Evolutionary conservation across 2,888 invertebrate species (phyloP).

Genomic region (Diarsia dahlii): DNA sequence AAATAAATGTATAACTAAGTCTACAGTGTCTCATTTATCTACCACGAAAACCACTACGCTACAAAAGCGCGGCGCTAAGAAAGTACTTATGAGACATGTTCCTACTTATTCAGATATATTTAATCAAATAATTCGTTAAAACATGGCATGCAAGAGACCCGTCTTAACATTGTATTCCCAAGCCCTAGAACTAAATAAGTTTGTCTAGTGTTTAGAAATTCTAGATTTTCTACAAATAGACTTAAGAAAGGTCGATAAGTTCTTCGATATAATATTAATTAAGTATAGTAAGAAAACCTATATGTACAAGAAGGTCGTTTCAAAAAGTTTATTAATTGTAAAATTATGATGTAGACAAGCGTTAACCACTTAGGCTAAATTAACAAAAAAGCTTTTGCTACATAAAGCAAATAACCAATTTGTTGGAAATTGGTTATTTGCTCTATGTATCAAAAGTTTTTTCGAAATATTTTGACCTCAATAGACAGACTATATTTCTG

Average conservation of each 20-base stretch:
- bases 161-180: too few relatives aligned
- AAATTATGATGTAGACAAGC: not conserved
- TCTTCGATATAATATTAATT: constrained; percentile 10
- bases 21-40: too few relatives aligned
- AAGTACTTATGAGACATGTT: not conserved
- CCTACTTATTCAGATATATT: not conserved
- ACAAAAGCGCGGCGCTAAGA: too few relatives aligned
- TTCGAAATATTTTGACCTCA: not conserved
- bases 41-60: too few relatives aligned
- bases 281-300: not conserved
- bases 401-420: too few relatives aligned
- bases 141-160: too few relatives aligned
- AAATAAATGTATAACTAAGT: too few relatives aligned
- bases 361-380: not conserved
- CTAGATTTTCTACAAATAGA: not conserved
- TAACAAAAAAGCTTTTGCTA: too few relatives aligned
- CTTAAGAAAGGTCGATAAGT: not conserved
- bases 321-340: not conserved
- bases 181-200: not conserved
- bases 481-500: not conserved
- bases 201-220: not conserved
- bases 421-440: too few relatives aligned
- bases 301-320: not conserved
- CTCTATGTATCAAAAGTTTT: too few relatives aligned
- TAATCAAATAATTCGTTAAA: not conserved